Evolutionary conservation across 2,888 invertebrate genomes (phyloP).

Genomic region (Ophioninae sp.): DNA sequence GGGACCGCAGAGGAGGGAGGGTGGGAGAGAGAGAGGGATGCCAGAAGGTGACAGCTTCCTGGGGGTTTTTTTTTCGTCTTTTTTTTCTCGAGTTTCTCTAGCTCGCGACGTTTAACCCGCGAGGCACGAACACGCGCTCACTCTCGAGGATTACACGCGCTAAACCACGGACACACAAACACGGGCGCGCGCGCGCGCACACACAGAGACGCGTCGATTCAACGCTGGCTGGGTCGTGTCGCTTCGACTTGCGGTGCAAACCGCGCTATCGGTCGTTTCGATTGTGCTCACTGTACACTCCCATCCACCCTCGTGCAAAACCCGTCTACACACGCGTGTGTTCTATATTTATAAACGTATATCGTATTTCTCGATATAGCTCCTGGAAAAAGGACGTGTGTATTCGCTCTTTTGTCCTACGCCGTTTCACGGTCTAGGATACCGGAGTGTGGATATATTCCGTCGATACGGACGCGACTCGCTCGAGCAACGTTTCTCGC

Average conservation of each 20-base stretch:
- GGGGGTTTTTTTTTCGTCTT: slow-evolving; percentile 20
- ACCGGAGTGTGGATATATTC: too few species aligned
- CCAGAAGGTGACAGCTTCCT: slow-evolving; percentile 44
- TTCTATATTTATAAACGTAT: slow-evolving; percentile 17
- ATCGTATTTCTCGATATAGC: background rate
- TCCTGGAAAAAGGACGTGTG: background rate
- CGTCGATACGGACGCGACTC: too few species aligned
- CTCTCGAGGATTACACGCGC: background rate
- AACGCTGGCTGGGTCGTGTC: slow-evolving; percentile 1
- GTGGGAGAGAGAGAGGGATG: slow-evolving; percentile 18
- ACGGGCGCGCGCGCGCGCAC: too few species aligned
- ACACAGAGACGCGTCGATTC: slow-evolving; percentile 8
- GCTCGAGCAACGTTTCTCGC: too few species aligned
- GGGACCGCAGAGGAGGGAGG: background rate
- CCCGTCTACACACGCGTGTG: background rate
- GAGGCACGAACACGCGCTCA: background rate
- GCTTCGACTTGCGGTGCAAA: slow-evolving; percentile 22
- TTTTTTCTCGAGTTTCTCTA: background rate
- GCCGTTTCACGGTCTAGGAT: background rate
- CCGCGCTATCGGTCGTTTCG: slow-evolving; percentile 43
- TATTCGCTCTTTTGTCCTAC: background rate
- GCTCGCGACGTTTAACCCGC: slow-evolving; percentile 15
- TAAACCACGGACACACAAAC: too few species aligned
- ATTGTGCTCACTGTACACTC: slow-evolving; percentile 31
- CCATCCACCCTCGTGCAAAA: too few species aligned